A percentile compares a stretch with the other conserved stretches of the same genome.
Conservation (phyloP, 1,140 invertebrate species). For the Aradophagus sp. region DNA sequence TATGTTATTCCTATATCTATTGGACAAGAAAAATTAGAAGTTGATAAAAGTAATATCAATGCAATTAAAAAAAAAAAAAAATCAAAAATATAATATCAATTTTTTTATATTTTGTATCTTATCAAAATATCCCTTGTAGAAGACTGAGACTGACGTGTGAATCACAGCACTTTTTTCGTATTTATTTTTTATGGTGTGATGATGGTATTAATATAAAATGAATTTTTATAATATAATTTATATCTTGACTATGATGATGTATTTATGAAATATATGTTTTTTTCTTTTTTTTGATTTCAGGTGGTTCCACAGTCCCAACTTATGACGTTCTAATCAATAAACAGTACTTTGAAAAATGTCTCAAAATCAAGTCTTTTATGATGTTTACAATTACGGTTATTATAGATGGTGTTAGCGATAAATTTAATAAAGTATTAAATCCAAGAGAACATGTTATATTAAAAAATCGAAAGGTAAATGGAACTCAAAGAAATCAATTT, state of each 20-base stretch:
- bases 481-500: no score
- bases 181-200: no score
- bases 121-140: no score
- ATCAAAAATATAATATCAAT: no score
- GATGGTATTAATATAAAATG: no score
- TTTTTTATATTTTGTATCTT: no score
- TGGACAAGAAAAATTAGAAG: conserved; percentile 84
- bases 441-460: conserved; percentile 75
- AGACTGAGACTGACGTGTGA: no score
- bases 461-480: conserved; percentile 77
- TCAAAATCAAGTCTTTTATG: conserved; percentile 61
- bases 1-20: conserved; percentile 92
- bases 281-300: conserved; percentile 57
- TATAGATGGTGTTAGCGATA: conserved; percentile 62
- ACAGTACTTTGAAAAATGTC: conserved; percentile 67
- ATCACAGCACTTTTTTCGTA: no score
- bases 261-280: no score
- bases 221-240: no score
- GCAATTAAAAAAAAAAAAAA: no score
- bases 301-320: conserved; percentile 58
- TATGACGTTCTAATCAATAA: conserved; percentile 70
- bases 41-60: conserved; percentile 84
- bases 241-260: no score
- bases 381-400: conserved; percentile 66
- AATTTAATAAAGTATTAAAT: conserved; percentile 63